Evolutionary conservation across 1,140 invertebrate genomes (phyloP).

Genomic region (Aphelenchoides fujianensis): DNA sequence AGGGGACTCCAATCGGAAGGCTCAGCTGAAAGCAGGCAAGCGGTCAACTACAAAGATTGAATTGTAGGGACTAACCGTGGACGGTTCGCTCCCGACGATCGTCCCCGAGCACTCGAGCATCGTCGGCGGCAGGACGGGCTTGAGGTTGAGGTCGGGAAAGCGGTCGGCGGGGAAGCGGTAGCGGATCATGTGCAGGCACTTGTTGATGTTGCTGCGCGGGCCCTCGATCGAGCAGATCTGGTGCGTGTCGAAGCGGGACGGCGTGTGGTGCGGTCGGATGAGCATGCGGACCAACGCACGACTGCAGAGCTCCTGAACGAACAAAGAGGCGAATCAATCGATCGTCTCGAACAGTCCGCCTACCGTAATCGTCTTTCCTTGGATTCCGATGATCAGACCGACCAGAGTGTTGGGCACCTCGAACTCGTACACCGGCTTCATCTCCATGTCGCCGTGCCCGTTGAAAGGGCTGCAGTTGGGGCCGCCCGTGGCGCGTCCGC

Average conservation of each 20-base stretch:
- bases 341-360: background rate
- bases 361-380: constrained; percentile 60
- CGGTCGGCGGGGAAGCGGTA: constrained; percentile 56
- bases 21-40: constrained; percentile 69
- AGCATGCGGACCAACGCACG: constrained; percentile 59
- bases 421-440: constrained; percentile 59
- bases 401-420: constrained; percentile 62
- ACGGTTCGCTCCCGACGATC: constrained; percentile 13
- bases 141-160: constrained; percentile 60
- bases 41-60: background rate
- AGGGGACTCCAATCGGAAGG: constrained; percentile 83
- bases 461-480: constrained; percentile 45
- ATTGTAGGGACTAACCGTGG: constrained; percentile 24
- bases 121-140: constrained; percentile 56
- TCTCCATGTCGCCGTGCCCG: constrained; percentile 12
- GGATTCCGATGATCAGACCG: constrained; percentile 60
- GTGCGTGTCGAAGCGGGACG: constrained; percentile 50
- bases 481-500: constrained; percentile 45
- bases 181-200: constrained; percentile 60
- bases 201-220: constrained; percentile 60
- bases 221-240: constrained; percentile 62
- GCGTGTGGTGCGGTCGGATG: constrained; percentile 59
- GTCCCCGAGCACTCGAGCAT: background rate
- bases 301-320: constrained; percentile 55
- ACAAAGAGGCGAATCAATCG: background rate